These are phyloP conservation scores for Calidris pygmaea DNA, from an alignment of 2,113 vertebrate genomes.

Conservation along the genomic window DNA sequence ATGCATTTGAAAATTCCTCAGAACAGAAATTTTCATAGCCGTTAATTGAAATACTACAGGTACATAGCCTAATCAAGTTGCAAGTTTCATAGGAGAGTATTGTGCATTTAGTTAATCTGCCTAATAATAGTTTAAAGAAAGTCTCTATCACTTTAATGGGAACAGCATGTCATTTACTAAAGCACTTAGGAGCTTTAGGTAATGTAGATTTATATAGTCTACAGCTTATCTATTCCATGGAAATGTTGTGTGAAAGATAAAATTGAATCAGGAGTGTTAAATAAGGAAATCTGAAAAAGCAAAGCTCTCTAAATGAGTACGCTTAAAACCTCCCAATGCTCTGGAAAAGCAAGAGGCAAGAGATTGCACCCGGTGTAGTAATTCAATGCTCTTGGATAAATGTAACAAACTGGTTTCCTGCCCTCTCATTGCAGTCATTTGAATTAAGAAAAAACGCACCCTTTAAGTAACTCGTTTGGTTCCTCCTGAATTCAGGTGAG, in stretches of 20 bases:
- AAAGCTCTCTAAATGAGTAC: background rate
- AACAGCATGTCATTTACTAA: background rate
- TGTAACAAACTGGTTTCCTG: slow-evolving; percentile 6
- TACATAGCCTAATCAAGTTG: background rate
- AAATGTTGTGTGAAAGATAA: background rate
- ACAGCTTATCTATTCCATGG: background rate
- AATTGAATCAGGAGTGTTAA: background rate
- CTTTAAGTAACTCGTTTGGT: slow-evolving; percentile 41
- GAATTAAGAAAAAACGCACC: background rate
- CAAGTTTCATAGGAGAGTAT: background rate
- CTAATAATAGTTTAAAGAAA: background rate
- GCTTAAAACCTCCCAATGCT: background rate
- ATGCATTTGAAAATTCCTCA: background rate
- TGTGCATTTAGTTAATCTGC: background rate
- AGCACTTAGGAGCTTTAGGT: background rate
- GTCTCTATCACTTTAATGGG: background rate
- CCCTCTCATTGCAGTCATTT: slow-evolving; percentile 21
- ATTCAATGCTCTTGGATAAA: background rate
- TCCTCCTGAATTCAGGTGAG: slow-evolving; percentile 43
- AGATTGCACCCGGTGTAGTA: background rate
- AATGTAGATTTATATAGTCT: background rate
- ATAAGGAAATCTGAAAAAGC: background rate
- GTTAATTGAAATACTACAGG: background rate
- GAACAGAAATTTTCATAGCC: background rate
- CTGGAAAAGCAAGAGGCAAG: background rate